These are phyloP conservation scores for Platalea minor DNA, from an alignment of 2,797 vertebrate genomes.

Conservation along the genomic window DNA sequence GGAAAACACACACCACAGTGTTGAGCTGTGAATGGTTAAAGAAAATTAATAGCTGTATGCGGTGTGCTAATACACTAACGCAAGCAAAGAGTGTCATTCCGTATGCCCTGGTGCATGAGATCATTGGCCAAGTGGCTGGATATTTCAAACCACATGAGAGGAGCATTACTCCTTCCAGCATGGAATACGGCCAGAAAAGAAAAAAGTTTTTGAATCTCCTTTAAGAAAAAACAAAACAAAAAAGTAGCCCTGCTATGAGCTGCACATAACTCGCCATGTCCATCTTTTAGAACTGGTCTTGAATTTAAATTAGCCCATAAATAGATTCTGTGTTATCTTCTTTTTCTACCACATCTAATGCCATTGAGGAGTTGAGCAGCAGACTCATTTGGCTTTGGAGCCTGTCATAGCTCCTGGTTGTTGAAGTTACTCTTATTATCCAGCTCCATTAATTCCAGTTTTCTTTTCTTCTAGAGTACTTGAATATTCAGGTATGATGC, in stretches of 20 bases:
- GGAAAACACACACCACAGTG: background rate
- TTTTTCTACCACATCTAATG: background rate
- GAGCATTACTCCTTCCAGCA: background rate
- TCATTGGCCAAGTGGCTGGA: slow-evolving; percentile 14
- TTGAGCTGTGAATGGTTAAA: background rate
- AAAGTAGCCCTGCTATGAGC: background rate
- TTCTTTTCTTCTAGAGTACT: background rate
- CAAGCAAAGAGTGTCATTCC: slow-evolving; percentile 3
- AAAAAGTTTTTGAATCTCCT: background rate
- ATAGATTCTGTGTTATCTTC: background rate
- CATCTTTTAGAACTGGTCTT: background rate
- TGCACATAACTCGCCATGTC: background rate
- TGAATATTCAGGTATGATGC: background rate
- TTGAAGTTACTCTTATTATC: background rate
- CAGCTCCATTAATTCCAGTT: background rate
- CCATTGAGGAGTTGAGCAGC: background rate
- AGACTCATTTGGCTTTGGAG: background rate
- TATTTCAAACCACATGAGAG: slow-evolving; percentile 42
- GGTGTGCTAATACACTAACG: background rate
- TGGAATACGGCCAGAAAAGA: background rate
- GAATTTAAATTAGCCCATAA: background rate
- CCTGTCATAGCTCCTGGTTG: background rate
- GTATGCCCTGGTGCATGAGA: background rate
- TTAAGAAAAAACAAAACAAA: background rate
- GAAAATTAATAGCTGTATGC: background rate